Evolutionary conservation across 2,113 vertebrate species (phyloP).

Genomic region (Peromyscus californicus): DNA sequence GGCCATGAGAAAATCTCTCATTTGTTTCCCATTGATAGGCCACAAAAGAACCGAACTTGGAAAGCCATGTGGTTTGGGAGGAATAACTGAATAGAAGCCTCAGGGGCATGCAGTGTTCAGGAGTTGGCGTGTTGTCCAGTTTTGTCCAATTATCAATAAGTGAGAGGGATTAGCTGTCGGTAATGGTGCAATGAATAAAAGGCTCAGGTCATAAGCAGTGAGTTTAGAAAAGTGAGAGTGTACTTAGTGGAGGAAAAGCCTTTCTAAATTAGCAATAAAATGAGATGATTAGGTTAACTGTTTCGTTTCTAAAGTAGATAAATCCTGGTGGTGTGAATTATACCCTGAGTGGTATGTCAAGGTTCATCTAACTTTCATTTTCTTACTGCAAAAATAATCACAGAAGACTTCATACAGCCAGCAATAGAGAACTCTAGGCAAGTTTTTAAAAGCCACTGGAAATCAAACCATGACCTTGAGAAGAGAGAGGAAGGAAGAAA

Average conservation of each 20-base stretch:
- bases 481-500: constrained; percentile 75
- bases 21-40: constrained; percentile 87
- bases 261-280: constrained; percentile 90
- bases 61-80: constrained; percentile 85
- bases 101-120: constrained; percentile 84
- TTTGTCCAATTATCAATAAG: constrained; percentile 92
- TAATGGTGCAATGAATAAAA: constrained; percentile 88
- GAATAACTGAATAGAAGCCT: constrained; percentile 87
- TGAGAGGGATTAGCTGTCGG: constrained; percentile 90
- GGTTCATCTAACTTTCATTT: constrained; percentile 88
- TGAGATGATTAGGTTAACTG: constrained; percentile 90
- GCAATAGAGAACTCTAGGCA: constrained; percentile 60
- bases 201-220: constrained; percentile 88
- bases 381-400: constrained; percentile 84
- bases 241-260: constrained; percentile 83
- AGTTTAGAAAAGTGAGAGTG: constrained; percentile 89
- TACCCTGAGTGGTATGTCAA: constrained; percentile 84
- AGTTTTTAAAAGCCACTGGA: constrained; percentile 71
- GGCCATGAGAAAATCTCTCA: constrained; percentile 88
- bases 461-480: constrained; percentile 84
- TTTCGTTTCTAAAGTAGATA: constrained; percentile 89
- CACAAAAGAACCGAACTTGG: constrained; percentile 90
- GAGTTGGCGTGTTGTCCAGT: constrained; percentile 88
- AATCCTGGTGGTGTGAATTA: constrained; percentile 86
- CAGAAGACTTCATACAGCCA: constrained; percentile 80